phyloP scores from a whole-genome alignment of 2,797 vertebrate genomes.

The Euthynnus affinis region DNA sequence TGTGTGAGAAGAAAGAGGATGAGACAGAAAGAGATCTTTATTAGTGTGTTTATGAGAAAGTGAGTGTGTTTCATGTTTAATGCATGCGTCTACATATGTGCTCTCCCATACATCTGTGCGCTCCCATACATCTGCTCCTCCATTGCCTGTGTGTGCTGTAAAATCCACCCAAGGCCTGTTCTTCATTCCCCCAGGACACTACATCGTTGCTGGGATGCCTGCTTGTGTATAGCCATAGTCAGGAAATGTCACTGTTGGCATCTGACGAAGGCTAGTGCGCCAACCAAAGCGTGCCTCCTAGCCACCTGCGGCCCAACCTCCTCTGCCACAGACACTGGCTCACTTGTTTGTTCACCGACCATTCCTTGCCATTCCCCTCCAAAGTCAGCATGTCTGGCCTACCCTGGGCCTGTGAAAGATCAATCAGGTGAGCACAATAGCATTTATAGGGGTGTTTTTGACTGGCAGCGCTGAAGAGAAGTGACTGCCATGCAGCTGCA shows the following conservation, averaged over 20 bases:
- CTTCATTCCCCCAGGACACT: conserved; percentile 81
- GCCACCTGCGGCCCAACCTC: conserved; percentile 86
- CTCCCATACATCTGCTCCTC: conserved; percentile 33
- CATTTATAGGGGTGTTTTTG: conserved; percentile 84
- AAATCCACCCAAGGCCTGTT: conserved; percentile 63
- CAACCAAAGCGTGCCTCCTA: conserved; percentile 82
- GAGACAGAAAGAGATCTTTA: conserved; percentile 65
- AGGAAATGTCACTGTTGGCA: conserved; percentile 88
- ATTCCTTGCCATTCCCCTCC: conserved; percentile 76
- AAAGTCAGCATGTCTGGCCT: conserved; percentile 81
- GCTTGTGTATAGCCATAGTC: conserved; percentile 83
- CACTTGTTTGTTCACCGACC: conserved; percentile 83
- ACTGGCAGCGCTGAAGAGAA: conserved; percentile 73
- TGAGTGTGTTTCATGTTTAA: conserved; percentile 62
- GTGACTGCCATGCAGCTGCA: conserved; percentile 85
- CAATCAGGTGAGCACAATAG: conserved; percentile 88
- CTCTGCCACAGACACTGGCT: conserved; percentile 79
- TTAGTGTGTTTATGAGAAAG: conserved; percentile 52
- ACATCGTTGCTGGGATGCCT: conserved; percentile 86
- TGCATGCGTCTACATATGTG: conserved; percentile 47
- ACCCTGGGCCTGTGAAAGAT: conserved; percentile 80
- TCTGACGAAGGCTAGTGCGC: conserved; percentile 76
- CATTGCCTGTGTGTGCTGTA: conserved; percentile 58
- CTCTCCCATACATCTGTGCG: conserved; percentile 24
- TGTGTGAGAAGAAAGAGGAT: conserved; percentile 32